Evolutionary conservation across 1,140 invertebrate genomes (phyloP).

Genomic region (Drosophila cardini): DNA sequence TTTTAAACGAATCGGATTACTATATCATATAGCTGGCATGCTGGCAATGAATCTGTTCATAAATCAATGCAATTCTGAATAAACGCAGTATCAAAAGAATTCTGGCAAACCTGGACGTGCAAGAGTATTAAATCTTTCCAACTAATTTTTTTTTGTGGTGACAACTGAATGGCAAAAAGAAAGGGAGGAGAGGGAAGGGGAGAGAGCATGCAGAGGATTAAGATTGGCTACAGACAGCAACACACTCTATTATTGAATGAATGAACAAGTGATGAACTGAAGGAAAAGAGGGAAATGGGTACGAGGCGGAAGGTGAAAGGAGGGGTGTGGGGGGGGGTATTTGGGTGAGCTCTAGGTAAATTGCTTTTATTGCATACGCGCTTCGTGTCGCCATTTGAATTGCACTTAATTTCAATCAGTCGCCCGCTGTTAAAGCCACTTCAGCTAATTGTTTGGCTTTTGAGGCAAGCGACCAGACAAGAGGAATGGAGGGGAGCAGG

Average conservation of each 20-base stretch:
- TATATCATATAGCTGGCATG: too few species aligned
- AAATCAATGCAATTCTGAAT: too few species aligned
- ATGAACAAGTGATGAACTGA: slow-evolving; percentile 8
- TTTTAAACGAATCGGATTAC: too few species aligned
- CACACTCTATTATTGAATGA: slow-evolving; percentile 45
- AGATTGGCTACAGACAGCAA: slow-evolving; percentile 34
- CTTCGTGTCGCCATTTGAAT: slow-evolving; percentile 80
- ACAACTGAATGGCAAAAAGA: too few species aligned
- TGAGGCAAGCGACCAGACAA: slow-evolving; percentile 7
- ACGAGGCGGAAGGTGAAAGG: background rate
- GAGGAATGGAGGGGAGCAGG: background rate
- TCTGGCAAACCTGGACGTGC: too few species aligned
- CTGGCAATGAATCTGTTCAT: too few species aligned
- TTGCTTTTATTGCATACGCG: slow-evolving; percentile 77
- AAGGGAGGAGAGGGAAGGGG: background rate
- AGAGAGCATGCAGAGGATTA: slow-evolving; percentile 17
- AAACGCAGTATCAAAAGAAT: too few species aligned
- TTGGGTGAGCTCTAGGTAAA: slow-evolving; percentile 71
- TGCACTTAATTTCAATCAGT: slow-evolving; percentile 81
- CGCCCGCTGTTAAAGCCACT: slow-evolving; percentile 78
- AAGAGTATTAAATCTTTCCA: too few species aligned
- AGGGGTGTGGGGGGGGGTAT: background rate
- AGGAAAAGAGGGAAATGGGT: background rate
- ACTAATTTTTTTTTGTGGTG: background rate
- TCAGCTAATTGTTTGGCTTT: slow-evolving; percentile 79